Percentiles rank a stretch among this genome's conserved stretches.
Evolutionary conservation across 2,113 vertebrate species (phyloP).

Genomic region (Azemiops feae): DNA sequence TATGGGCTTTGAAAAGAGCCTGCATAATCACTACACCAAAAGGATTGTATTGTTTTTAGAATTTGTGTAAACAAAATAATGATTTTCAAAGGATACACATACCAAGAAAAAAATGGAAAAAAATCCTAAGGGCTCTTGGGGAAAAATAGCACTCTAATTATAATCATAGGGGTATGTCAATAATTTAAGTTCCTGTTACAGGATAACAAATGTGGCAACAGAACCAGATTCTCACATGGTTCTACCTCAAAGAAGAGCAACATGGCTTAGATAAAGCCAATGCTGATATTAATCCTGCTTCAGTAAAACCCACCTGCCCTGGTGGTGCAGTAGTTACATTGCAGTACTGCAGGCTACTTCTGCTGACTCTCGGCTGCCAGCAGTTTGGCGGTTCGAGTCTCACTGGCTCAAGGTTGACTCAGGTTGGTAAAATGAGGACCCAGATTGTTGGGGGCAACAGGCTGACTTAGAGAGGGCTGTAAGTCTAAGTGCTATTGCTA

Average conservation of each 20-base stretch:
- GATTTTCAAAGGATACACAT: not conserved
- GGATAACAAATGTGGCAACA: not conserved
- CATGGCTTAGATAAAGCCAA: not conserved
- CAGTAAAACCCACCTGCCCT: not conserved
- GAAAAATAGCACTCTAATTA: not conserved
- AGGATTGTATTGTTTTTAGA: conserved; percentile 8
- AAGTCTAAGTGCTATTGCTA: too few relatives aligned
- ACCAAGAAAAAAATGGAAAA: not conserved
- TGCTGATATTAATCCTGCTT: not conserved
- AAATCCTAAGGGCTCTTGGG: not conserved
- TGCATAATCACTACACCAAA: not conserved
- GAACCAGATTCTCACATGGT: not conserved
- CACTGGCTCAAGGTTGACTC: too few relatives aligned
- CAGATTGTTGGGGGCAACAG: too few relatives aligned
- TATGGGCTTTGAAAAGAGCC: not conserved
- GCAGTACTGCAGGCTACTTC: too few relatives aligned
- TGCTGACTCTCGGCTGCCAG: too few relatives aligned
- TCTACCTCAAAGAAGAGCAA: not conserved
- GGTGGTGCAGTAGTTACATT: too few relatives aligned
- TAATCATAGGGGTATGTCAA: not conserved
- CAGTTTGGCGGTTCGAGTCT: too few relatives aligned
- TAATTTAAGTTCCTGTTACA: not conserved
- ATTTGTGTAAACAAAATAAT: not conserved
- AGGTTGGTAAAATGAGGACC: too few relatives aligned
- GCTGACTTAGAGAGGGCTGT: too few relatives aligned